Percentiles rank a stretch among this genome's conserved stretches.
phyloP scores from a whole-genome alignment of 53 echinoderm and acorn worm species.

The Crossaster papposus region DNA sequence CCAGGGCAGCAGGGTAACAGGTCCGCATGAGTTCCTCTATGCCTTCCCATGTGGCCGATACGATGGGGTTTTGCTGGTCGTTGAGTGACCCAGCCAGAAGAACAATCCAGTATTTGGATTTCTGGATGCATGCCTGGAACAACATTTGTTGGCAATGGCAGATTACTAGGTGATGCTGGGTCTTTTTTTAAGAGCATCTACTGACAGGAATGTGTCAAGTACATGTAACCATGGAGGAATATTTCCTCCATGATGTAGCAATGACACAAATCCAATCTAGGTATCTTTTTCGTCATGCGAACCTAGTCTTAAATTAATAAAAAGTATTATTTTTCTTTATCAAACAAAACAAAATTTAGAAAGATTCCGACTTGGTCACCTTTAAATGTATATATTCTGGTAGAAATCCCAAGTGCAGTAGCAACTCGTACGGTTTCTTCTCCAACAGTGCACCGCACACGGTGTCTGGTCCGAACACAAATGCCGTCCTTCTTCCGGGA shows the following conservation, averaged over 20 bases:
- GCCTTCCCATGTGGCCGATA: conserved; percentile 95
- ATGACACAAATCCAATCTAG: too few species aligned
- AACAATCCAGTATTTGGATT: conserved; percentile 69
- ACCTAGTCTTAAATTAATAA: too few species aligned
- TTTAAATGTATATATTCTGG: conserved; percentile 91
- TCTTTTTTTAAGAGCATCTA: neutral
- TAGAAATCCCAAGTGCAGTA: conserved; percentile 82
- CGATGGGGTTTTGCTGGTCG: conserved; percentile 39
- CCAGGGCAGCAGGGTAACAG: conserved; percentile 77
- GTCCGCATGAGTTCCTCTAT: conserved; percentile 62
- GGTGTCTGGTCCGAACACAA: conserved; percentile 88
- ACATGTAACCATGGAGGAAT: too few species aligned
- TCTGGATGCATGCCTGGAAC: conserved; percentile 71
- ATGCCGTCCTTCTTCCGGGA: conserved; percentile 83
- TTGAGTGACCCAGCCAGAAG: conserved; percentile 44
- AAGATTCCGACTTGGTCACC: conserved; percentile 60
- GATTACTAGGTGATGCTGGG: neutral
- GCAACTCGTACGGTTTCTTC: conserved; percentile 76
- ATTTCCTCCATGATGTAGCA: too few species aligned
- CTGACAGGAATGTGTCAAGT: too few species aligned
- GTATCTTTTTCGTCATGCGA: too few species aligned
- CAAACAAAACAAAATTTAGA: too few species aligned
- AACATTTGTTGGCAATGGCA: neutral
- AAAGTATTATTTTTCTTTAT: too few species aligned
- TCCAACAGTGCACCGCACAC: conserved; percentile 59